Base-by-base conservation (phyloP, 92 coral and sea anemone genomes). In the Porites cylindrica region DNA sequence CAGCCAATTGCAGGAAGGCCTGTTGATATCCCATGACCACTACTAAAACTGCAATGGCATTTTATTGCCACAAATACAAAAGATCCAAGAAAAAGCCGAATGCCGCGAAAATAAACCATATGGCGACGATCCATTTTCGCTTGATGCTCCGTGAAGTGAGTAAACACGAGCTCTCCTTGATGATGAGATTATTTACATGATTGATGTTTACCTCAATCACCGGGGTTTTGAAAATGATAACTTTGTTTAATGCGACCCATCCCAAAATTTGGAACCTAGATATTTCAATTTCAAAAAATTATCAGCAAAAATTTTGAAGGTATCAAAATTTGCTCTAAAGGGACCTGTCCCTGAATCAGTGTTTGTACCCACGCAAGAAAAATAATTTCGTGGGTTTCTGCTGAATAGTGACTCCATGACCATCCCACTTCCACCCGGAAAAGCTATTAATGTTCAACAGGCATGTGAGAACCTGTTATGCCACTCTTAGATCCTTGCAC, bases 101-200 rank as follows among this genome's bases (percentile, higher is more conserved):
- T 19, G 71, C 71, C 43, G 47, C 71, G 71, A 66, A 66, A 66
- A 66, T 66, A 21, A 66, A 66, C 24, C 29, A 66, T 66, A 19
- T 19, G 14, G 26, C 32, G 71, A 10, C 47, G 71, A 66, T 66
- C 71, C 71, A 66, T 66, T 66, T 26, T 66, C 32, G 71, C 71
- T 3, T 38, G 47, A 38, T 38, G 47, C 47, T 38, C 7, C 5
- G 6, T 38, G 47, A 38, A 38, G 43, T 26, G 71, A 38, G 60
- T 54, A 8, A 54, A 54, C 60, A 54, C 60, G 13, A 54, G 2
- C 60, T 54, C 60, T 54, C 60, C 60, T 10, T 10, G 60, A 10
- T 54, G 60, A 54, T 54, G 60, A 54, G 2, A 54, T 54, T 54
- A 54, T 54, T 54, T 54, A 10, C 7, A 54, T 54, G 60, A 54